Percentiles rank a stretch among this genome's conserved stretches.
Evolutionary conservation across 2,888 invertebrate genomes (phyloP).

Genomic region (Diarsia mendica): DNA sequence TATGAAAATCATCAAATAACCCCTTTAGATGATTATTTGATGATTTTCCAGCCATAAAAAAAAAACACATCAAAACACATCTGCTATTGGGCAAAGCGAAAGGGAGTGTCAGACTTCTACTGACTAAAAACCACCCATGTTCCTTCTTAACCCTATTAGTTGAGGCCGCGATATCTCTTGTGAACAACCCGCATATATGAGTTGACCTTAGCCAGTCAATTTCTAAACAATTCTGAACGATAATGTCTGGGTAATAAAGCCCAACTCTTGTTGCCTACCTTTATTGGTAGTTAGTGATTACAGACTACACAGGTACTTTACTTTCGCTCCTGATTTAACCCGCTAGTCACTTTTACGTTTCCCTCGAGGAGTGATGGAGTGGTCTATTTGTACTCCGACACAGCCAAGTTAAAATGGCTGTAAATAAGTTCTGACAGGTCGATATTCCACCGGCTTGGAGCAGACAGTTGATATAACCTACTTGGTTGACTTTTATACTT

Average conservation of each 20-base stretch:
- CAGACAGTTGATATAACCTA: constrained; percentile 14
- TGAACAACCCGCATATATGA: too few relatives aligned
- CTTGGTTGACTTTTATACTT: constrained; percentile 22
- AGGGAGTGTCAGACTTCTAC: too few relatives aligned
- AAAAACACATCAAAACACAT: too few relatives aligned
- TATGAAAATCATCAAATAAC: too few relatives aligned
- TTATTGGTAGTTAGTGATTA: constrained; percentile 15
- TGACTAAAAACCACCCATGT: too few relatives aligned
- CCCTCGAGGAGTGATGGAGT: constrained; percentile 44
- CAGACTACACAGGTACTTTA: constrained; percentile 9
- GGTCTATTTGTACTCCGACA: constrained; percentile 43
- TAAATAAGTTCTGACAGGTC: constrained; percentile 57
- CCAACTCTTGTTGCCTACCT: neutral
- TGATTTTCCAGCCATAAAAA: too few relatives aligned
- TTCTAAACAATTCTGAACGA: neutral
- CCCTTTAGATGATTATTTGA: too few relatives aligned
- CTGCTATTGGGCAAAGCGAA: too few relatives aligned
- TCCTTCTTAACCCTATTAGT: too few relatives aligned
- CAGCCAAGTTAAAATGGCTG: constrained; percentile 50
- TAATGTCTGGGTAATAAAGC: neutral
- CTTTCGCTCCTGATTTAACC: constrained; percentile 15
- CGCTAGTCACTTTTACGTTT: constrained; percentile 47
- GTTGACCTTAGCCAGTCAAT: neutral
- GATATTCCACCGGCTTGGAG: constrained; percentile 24
- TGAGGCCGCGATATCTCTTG: too few relatives aligned